Evolutionary conservation across 2,797 vertebrate species (phyloP), one percentile per base, ranked within the genome.

Genomic region (Sebastes paucispinis): DNA sequence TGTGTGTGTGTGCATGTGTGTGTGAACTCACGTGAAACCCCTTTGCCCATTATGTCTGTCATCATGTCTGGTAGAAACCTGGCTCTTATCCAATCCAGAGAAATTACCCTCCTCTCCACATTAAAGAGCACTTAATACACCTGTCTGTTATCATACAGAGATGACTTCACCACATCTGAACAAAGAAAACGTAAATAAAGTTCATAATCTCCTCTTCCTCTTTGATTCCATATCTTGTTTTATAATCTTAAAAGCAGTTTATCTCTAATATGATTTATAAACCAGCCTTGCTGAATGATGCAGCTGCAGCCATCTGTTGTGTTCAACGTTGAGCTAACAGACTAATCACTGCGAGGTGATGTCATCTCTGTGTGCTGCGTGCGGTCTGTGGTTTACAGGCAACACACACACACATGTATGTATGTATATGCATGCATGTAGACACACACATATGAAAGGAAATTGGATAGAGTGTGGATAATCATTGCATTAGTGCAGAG

Each of bases 271-370:
- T 69, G 39, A 72, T 12, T 57, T 20, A 79, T 20, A 71, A 63
- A 71, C 6, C 27, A 5, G 47, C 29, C 39, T 70, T 6, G 6
- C 50, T 65, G 67, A 71, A 13, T 32, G 81, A 81, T 55, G 62
- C 20, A 25, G 66, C 69, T 71, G 76, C 77, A 77, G 85, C 79
- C 83, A 78, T 87, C 86, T 89, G 91, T 54, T 78, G 24, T 14
- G 52, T 68, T 83, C 82, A 81, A 82, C 67, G 0, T 63, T 25
- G 60, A 83, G 75, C 74, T 81, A 76, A 88, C 77, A 72, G 73
- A 67, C 88, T 89, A 83, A 92, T 92, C 89, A 69, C 82, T 80
- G 80, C 24, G 22, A 60, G 83, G 71, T 95, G 93, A 95, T 88
- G 89, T 95, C 89, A 94, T 91, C 74, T 43, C 8, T 88, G 83